A percentile compares a stretch with the other conserved stretches of the same genome.
Evolutionary conservation across 2,113 vertebrate species (phyloP).

Genomic region (Eudorcas thomsonii): DNA sequence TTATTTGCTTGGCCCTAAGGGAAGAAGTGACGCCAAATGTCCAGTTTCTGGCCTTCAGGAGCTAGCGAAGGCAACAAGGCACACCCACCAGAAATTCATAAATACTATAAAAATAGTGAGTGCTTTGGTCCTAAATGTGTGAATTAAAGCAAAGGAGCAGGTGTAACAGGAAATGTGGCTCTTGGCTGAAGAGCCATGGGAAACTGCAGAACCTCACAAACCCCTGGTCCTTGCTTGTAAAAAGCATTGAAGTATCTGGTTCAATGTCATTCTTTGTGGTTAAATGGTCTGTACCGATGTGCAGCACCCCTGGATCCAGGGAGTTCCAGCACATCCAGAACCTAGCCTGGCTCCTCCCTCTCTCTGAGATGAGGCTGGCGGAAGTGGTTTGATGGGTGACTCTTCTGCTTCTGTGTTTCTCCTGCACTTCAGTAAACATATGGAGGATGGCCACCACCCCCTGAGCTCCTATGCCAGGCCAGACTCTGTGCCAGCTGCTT

Average conservation of each 20-base stretch:
- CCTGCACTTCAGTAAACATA: neutral
- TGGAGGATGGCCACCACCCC: neutral
- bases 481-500: neutral
- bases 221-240: neutral
- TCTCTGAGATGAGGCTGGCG: neutral
- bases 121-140: neutral
- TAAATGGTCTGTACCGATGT: neutral
- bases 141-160: neutral
- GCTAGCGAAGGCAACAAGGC: neutral
- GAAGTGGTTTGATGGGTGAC: neutral
- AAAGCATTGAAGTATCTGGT: neutral
- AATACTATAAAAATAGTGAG: neutral
- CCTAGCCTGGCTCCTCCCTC: neutral
- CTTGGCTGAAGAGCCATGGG: neutral
- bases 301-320: neutral
- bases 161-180: neutral
- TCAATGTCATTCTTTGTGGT: neutral
- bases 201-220: neutral
- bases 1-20: neutral
- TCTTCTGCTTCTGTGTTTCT: neutral
- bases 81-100: neutral
- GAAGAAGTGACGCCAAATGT: neutral
- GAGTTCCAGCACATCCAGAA: neutral
- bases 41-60: neutral
- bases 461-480: neutral